Percentiles rank a stretch among this genome's conserved stretches.
phyloP scores from a whole-genome alignment of 2,113 vertebrate genomes.

The Machaerirhynchus nigripectus region DNA sequence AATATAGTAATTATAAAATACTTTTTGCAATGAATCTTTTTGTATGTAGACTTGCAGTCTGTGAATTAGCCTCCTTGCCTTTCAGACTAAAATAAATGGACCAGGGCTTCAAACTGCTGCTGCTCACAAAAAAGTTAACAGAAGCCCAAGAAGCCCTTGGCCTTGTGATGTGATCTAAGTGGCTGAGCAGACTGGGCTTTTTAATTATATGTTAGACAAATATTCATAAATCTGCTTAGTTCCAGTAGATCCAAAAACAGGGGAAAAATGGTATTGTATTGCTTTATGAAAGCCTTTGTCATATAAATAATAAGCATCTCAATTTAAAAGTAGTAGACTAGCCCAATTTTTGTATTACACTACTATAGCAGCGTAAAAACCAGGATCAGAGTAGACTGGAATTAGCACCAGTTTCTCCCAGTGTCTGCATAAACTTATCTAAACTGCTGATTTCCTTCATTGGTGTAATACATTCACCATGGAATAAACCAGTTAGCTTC shows the following conservation, averaged over 20 bases:
- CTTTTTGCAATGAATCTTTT: not conserved
- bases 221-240: not conserved
- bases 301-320: not conserved
- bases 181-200: not conserved
- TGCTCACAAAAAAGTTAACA: not conserved
- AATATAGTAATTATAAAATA: not conserved
- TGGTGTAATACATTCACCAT: not conserved
- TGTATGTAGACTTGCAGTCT: not conserved
- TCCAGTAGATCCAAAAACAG: not conserved
- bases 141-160: not conserved
- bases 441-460: not conserved
- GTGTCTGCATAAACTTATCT: not conserved
- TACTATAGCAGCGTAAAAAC: fast-evolving
- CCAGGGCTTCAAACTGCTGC: not conserved
- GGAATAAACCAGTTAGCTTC: not conserved
- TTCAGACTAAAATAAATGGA: not conserved
- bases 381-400: not conserved
- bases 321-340: not conserved
- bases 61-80: not conserved
- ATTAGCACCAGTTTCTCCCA: not conserved
- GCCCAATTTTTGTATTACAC: not conserved
- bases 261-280: not conserved
- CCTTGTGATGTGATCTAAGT: not conserved
- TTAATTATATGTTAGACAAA: not conserved
- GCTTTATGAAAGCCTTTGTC: not conserved